Evolutionary conservation across 2,113 vertebrate genomes (phyloP).

Genomic region (Myocastor coypus): DNA sequence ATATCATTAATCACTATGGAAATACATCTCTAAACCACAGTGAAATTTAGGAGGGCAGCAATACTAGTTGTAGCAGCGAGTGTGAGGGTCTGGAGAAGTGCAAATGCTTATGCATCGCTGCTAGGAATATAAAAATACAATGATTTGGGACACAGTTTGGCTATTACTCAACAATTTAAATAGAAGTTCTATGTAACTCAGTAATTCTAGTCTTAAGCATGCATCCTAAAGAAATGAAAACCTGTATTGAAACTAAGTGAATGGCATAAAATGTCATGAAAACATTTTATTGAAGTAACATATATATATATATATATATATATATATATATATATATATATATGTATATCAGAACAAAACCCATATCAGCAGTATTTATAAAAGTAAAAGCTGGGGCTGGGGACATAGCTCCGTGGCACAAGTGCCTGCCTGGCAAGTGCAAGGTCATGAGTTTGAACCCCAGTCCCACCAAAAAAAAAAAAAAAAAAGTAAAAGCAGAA

Average conservation of each 20-base stretch:
- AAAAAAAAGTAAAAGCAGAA: too few relatives aligned
- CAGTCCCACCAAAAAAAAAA: too few relatives aligned
- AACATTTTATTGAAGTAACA: constrained; percentile 17
- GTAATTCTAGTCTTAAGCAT: not conserved
- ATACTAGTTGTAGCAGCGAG: not conserved
- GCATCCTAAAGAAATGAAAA: constrained; percentile 22
- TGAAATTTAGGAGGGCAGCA: not conserved
- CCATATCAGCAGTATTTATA: not conserved
- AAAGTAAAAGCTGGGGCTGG: not conserved
- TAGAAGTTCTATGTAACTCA: not conserved
- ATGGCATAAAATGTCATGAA: constrained; percentile 1
- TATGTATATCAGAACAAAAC: too few relatives aligned
- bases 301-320: too few relatives aligned
- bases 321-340: too few relatives aligned
- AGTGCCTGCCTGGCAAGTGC: too few relatives aligned
- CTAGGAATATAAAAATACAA: not conserved
- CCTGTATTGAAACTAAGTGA: not conserved
- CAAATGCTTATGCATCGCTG: not conserved
- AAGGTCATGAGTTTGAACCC: too few relatives aligned
- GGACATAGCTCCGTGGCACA: too few relatives aligned
- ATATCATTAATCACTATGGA: constrained; percentile 5
- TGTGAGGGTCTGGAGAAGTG: constrained; percentile 15
- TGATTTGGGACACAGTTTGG: not conserved
- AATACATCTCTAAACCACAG: constrained; percentile 1
- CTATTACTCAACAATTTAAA: constrained; percentile 18